Evolutionary conservation across 1,140 invertebrate genomes (phyloP).

Genomic region (Subanguina moxae): DNA sequence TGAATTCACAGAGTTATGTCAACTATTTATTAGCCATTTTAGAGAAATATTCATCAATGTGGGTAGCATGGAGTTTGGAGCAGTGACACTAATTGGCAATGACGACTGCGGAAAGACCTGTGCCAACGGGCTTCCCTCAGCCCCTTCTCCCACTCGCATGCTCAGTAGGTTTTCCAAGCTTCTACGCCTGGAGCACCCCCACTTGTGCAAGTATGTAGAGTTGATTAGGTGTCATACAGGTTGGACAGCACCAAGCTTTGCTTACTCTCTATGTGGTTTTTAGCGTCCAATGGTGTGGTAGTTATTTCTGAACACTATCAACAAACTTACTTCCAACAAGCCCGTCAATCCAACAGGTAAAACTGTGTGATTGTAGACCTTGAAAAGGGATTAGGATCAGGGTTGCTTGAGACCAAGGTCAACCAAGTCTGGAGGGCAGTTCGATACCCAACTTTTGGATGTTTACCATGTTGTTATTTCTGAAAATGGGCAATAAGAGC

Average conservation of each 20-base stretch:
- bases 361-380: too few relatives aligned
- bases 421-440: too few relatives aligned
- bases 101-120: not conserved
- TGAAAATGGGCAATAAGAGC: too few relatives aligned
- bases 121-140: constrained; percentile 1
- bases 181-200: not conserved
- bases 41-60: too few relatives aligned
- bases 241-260: not conserved
- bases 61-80: constrained; percentile 1
- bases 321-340: constrained; percentile 16
- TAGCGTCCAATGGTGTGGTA: constrained; percentile 29
- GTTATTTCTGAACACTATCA: constrained; percentile 33
- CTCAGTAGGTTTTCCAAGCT: not conserved
- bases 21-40: too few relatives aligned
- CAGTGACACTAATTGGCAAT: not conserved
- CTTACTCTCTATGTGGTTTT: not conserved
- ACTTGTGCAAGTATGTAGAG: constrained; percentile 11
- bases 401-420: too few relatives aligned
- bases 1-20: too few relatives aligned
- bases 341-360: constrained; percentile 7
- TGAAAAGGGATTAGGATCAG: too few relatives aligned
- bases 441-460: too few relatives aligned
- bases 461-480: too few relatives aligned
- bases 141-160: constrained; percentile 3
- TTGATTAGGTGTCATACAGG: constrained; percentile 11